These are phyloP conservation scores for Sylvicapra grimmia DNA, from an alignment of 2,113 vertebrate genomes.

Conservation along the genomic window DNA sequence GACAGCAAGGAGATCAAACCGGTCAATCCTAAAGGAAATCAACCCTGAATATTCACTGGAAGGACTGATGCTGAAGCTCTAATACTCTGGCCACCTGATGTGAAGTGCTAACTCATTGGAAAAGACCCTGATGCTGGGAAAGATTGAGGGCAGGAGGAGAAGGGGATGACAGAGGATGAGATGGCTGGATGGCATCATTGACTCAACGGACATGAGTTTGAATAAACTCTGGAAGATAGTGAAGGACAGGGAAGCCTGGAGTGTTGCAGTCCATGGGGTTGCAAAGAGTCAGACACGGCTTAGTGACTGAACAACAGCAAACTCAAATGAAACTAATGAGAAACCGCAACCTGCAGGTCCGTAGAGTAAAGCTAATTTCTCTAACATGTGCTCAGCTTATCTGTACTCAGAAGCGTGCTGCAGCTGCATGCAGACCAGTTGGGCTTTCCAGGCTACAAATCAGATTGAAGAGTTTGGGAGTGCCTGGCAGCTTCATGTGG, in stretches of 20 bases:
- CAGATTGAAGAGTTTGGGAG: background rate
- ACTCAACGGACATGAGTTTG: background rate
- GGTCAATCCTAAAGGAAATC: background rate
- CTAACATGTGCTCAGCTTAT: background rate
- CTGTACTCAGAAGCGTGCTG: accelerated
- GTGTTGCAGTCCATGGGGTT: background rate
- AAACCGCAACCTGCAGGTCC: background rate
- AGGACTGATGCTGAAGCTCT: background rate
- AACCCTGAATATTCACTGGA: background rate
- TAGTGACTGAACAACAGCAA: background rate
- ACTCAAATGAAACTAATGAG: background rate
- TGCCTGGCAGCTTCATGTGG: accelerated
- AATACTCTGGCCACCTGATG: background rate
- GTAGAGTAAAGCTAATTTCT: background rate
- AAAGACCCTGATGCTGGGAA: background rate
- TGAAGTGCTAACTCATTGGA: background rate
- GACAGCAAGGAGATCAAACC: background rate
- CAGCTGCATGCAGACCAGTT: accelerated
- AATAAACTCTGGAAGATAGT: background rate
- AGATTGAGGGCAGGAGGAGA: background rate
- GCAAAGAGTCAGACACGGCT: background rate
- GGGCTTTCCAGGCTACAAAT: background rate
- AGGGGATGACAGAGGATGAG: background rate
- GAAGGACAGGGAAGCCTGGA: background rate
- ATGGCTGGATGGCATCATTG: background rate